These are phyloP conservation scores for Sinelater perroti DNA, from an alignment of 2,888 invertebrate species.

Conservation along the genomic window DNA sequence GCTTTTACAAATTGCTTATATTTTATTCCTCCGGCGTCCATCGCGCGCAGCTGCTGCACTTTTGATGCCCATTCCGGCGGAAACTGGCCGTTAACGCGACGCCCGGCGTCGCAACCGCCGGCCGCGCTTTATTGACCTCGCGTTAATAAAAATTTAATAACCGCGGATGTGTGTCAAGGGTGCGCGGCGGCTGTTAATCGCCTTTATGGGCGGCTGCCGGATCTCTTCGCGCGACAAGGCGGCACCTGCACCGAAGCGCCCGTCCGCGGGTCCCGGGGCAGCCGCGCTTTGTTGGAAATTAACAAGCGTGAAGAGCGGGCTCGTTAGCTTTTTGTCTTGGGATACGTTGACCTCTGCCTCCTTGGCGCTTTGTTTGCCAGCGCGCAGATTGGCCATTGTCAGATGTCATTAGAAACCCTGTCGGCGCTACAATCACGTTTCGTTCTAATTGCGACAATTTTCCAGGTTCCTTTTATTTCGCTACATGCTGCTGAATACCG, in stretches of 20 bases:
- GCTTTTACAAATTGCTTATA: too few relatives aligned
- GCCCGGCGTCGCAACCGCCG: neutral
- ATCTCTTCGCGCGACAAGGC: too few relatives aligned
- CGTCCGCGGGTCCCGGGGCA: neutral
- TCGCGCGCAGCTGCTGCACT: too few relatives aligned
- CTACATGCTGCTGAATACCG: neutral
- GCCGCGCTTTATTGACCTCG: slow-evolving; percentile 7
- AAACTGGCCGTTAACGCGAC: slow-evolving; percentile 7
- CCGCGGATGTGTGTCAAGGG: slow-evolving; percentile 2
- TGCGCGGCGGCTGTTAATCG: neutral
- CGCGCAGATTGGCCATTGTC: too few relatives aligned
- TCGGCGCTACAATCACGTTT: too few relatives aligned
- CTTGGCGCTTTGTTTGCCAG: neutral
- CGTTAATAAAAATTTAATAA: slow-evolving; percentile 15
- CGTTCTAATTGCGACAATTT: too few relatives aligned
- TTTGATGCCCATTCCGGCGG: too few relatives aligned
- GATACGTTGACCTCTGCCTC: slow-evolving; percentile 8
- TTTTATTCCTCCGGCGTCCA: too few relatives aligned
- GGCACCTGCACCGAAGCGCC: too few relatives aligned
- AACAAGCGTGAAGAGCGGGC: slow-evolving; percentile 13
- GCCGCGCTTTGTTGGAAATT: slow-evolving; percentile 7
- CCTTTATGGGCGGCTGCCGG: slow-evolving; percentile 4
- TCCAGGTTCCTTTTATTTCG: neutral
- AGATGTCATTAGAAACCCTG: too few relatives aligned
- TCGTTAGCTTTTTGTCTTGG: slow-evolving; percentile 9